Evolutionary conservation across 2,113 vertebrate genomes (phyloP).

Genomic region (Psophia crepitans): DNA sequence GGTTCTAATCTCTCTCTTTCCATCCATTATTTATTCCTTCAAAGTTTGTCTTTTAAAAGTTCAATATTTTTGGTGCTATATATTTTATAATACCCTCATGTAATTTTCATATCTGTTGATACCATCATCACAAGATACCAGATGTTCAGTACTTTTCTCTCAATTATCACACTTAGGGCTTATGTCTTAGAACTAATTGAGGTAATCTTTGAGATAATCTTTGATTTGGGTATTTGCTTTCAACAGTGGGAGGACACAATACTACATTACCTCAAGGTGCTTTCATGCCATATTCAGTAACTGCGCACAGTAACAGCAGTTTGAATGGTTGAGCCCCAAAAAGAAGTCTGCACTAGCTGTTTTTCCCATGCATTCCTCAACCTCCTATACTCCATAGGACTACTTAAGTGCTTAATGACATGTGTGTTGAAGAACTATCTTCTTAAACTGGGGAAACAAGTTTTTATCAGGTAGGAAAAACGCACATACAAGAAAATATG

Average conservation of each 20-base stretch:
- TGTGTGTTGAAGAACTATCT: background rate
- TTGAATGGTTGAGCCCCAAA: background rate
- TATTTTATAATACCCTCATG: background rate
- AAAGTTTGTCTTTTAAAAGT: background rate
- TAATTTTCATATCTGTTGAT: background rate
- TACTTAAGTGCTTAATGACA: background rate
- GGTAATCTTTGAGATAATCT: background rate
- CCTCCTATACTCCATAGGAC: background rate
- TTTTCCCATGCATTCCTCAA: background rate
- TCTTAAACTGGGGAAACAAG: background rate
- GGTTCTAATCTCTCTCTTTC: background rate
- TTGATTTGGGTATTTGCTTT: background rate
- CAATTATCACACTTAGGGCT: background rate
- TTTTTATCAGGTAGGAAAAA: background rate
- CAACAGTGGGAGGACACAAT: background rate
- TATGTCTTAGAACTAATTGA: background rate
- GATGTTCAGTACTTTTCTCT: background rate
- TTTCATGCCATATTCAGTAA: background rate
- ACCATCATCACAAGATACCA: background rate
- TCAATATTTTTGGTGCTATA: background rate
- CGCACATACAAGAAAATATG: background rate
- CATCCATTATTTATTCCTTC: background rate
- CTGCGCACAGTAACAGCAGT: background rate
- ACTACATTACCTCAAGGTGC: background rate
- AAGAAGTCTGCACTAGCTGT: background rate